Base-by-base conservation (phyloP, 2,888 invertebrate species). In the Trypoxylon attenuatum region DNA sequence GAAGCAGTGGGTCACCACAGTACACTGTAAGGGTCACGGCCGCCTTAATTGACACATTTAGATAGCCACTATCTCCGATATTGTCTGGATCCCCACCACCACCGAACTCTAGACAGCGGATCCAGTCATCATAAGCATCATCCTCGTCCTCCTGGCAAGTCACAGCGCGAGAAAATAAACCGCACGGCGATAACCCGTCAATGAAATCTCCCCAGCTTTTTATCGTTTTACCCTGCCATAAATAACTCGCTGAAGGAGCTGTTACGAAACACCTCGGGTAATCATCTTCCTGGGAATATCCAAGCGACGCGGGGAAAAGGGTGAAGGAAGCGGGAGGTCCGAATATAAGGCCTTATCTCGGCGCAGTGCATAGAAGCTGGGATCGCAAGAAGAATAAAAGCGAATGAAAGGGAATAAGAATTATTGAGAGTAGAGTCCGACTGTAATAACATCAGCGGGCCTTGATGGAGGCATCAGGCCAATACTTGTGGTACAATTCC, bases 391-490 rank as follows among this genome's bases (percentile, higher is more conserved):
- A 15, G 21, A 39, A 19, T 21, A 15, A 39, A 51, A 53, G 49
- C 22, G 22, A 25, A 50, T 13, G 13, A 41, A 61, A 50, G 49
- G 47, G 55, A 70, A 59, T 42, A 66, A 61, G 68, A 75, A 63
- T 73, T 51, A 66, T 55, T 52, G 46, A 63, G 67, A 70, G 63
- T 67, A 43, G 46, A 41, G 18, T 59, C 33, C 5, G 6, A 27
- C 67, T 49, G 76, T 77, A 73, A 80, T 64, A 73, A 80, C 70
- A 73, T 75, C 69, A 73, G 71, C 72, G 68, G 68, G 64, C 70
- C 68, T 78, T 82, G 81, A 82, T 82, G 80, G 80, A 82, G 80
- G 76, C 82, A 80, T 82, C 81, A 76, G 67, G 58, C n/a, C 72
- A 64, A 72, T 80, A 72, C 77, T 76, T 81, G 80, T 77, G 78